A percentile compares a stretch with the other conserved stretches of the same genome.
phyloP scores from a whole-genome alignment of 2,888 invertebrate species.

The Lymantria monacha region DNA sequence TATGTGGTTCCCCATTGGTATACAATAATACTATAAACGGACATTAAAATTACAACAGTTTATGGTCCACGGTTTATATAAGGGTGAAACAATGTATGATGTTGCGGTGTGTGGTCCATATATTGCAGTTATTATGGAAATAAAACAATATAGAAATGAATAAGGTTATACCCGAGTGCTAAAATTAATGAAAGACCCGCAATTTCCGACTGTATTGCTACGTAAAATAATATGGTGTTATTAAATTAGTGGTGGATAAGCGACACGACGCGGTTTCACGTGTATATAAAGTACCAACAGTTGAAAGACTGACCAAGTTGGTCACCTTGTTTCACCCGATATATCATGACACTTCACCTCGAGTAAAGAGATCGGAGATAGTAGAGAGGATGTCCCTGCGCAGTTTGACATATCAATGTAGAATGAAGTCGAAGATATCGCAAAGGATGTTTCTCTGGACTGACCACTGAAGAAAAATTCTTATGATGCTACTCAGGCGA shows the following conservation, averaged over 20 bases:
- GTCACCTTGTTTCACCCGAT: too few species aligned
- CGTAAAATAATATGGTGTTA: not conserved
- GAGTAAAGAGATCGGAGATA: too few species aligned
- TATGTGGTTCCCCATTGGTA: constrained; percentile 42
- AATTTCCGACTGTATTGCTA: not conserved
- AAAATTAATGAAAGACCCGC: not conserved
- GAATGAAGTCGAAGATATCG: too few species aligned
- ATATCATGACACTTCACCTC: too few species aligned
- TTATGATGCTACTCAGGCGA: too few species aligned
- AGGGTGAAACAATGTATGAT: constrained; percentile 35
- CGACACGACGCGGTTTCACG: not conserved
- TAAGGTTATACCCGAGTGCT: not conserved
- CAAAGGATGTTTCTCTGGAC: too few species aligned
- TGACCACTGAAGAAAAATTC: too few species aligned
- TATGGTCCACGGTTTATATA: constrained; percentile 31
- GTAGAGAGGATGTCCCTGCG: too few species aligned
- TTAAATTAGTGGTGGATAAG: not conserved
- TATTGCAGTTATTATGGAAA: not conserved
- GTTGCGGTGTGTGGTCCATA: constrained; percentile 31
- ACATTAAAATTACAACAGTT: constrained; percentile 36
- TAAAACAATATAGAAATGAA: constrained; percentile 1
- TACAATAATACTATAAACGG: constrained; percentile 37
- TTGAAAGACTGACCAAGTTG: too few species aligned
- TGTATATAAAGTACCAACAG: too few species aligned
- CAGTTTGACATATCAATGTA: too few species aligned